Evolutionary conservation across 2,113 vertebrate species (phyloP).

Genomic region (Rousettus leschenaultii): DNA sequence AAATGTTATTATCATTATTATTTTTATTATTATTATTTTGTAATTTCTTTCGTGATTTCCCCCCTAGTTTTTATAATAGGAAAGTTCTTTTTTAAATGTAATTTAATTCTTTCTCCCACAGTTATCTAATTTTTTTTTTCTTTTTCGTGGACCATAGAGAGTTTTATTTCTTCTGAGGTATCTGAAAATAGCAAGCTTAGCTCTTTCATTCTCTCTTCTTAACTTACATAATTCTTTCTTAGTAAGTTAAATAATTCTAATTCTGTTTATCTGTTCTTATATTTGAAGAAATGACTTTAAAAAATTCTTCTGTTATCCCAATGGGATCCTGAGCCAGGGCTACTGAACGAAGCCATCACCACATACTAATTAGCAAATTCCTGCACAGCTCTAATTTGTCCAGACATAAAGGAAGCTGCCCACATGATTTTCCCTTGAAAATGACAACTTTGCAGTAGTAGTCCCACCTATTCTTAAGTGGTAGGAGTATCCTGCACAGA

Average conservation of each 20-base stretch:
- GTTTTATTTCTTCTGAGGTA: background rate
- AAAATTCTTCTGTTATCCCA: background rate
- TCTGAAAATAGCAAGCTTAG: background rate
- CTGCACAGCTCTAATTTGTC: conserved; percentile 43
- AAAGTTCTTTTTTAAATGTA: background rate
- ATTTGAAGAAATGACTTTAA: conserved; percentile 32
- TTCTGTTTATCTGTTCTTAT: conserved; percentile 24
- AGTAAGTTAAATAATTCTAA: conserved; percentile 7
- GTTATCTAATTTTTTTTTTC: background rate
- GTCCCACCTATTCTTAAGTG: background rate
- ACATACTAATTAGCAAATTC: conserved; percentile 51
- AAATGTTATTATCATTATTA: background rate
- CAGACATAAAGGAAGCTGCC: conserved; percentile 34
- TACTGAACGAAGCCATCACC: background rate
- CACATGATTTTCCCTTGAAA: conserved; percentile 57
- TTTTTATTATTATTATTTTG: conserved; percentile 17
- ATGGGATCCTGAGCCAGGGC: background rate
- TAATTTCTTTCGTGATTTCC: background rate
- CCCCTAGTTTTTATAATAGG: background rate
- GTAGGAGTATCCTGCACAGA: background rate
- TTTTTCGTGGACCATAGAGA: background rate
- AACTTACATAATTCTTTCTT: background rate
- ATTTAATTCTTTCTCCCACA: background rate
- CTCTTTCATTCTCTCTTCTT: background rate
- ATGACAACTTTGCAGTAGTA: conserved; percentile 23